Base-by-base conservation (phyloP, 2,797 vertebrate species). In the Eidolon dupreanum region DNA sequence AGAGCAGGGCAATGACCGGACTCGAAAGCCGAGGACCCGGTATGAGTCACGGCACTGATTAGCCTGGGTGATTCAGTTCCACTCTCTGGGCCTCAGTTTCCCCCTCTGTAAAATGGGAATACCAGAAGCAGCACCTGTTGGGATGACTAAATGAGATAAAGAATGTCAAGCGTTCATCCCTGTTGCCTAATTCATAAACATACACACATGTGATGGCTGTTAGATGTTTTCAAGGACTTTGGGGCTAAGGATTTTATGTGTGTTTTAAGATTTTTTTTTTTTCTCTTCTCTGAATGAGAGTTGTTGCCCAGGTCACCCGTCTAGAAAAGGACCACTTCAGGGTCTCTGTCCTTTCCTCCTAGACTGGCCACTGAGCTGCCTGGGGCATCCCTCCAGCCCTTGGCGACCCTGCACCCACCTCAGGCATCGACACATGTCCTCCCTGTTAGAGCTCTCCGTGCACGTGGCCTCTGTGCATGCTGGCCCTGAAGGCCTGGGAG, bases 21-120 rank as follows among this genome's bases (percentile, higher is more conserved):
- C 1, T 2, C 41, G 46, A 78, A 73, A 74, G 19, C 31, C 6
- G 6, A 88, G 65, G 20, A 24, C 31, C 2, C 9, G 24, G 3
- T 9, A 2, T 10, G 2, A 49, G 36, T 3, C 26, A 19, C 0
- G 19, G 33, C 8, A 22, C 1, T 36, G 53, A 22, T 3, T 17
- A 53, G 28, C n/a, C 28, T 84, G 24, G 6, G 16, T 4, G 55
- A 59, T 3, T 92, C 28, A 31, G 17, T 66, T 75, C n/a, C 55
- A 36, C 1, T 26, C 24, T 33, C 57, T 77, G 55, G 73, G 41
- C 12, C 22, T 85, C 24, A 12, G 5, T 24, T 46, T 79, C 65
- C 43, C 46, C n/a, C 6, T 36, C 5, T 24, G 19, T 43, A 57
- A 81, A 66, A 24, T 38, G 38, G 22, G 19, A 19, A 90, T 16